phyloP scores from a whole-genome alignment of 2,888 invertebrate genomes.

The Drosophila robusta region DNA sequence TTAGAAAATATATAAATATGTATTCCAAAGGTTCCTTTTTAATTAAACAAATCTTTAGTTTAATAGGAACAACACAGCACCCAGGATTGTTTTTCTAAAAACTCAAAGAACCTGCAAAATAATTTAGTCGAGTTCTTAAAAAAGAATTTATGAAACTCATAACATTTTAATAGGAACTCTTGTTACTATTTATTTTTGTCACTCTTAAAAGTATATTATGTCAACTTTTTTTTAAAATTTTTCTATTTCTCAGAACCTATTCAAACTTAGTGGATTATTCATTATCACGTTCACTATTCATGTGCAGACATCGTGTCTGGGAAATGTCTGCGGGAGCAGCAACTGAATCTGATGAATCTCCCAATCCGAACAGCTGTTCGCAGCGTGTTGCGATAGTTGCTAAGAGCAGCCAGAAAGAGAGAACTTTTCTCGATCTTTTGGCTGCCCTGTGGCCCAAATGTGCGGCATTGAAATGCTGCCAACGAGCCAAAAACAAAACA shows the following conservation, averaged over 20 bases:
- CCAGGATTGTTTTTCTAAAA: too few relatives aligned
- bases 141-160: not conserved
- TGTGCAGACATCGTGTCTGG: slow-evolving; percentile 69
- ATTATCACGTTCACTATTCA: slow-evolving; percentile 41
- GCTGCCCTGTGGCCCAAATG: slow-evolving; percentile 42
- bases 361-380: slow-evolving; percentile 51
- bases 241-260: not conserved
- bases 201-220: too few relatives aligned
- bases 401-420: not conserved
- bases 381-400: slow-evolving; percentile 31
- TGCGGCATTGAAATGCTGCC: slow-evolving; percentile 71
- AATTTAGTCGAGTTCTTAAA: not conserved
- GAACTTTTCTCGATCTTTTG: slow-evolving; percentile 15
- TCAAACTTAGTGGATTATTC: slow-evolving; percentile 1
- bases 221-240: not conserved
- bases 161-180: not conserved
- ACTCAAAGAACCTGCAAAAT: too few relatives aligned
- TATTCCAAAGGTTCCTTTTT: too few relatives aligned
- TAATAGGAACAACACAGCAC: too few relatives aligned
- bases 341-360: slow-evolving; percentile 10
- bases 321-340: slow-evolving; percentile 18
- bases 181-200: too few relatives aligned
- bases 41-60: too few relatives aligned
- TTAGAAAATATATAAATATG: too few relatives aligned
- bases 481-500: slow-evolving; percentile 30